phyloP scores from a whole-genome alignment of 1,140 invertebrate genomes.

The Eueides isabella region DNA sequence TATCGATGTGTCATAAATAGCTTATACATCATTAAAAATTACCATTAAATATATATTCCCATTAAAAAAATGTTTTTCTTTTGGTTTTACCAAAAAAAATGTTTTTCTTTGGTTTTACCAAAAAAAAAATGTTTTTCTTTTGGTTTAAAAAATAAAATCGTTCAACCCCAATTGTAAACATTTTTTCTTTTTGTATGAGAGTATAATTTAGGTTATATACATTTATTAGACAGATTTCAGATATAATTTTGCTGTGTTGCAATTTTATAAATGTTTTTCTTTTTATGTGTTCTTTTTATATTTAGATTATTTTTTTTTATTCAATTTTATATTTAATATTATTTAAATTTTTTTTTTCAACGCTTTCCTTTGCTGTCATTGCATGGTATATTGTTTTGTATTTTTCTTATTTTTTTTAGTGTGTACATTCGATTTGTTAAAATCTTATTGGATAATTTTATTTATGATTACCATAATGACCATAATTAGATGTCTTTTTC shows the following conservation, averaged over 20 bases:
- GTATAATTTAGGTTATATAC: background rate
- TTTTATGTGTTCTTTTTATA: background rate
- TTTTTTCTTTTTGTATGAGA: background rate
- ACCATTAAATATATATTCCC: too few relatives aligned
- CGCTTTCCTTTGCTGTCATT: conserved; percentile 56
- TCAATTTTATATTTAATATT: conserved; percentile 24
- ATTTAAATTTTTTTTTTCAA: conserved; percentile 48
- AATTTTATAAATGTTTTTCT: background rate
- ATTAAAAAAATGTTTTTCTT: background rate
- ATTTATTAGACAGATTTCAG: background rate
- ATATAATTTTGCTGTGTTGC: conserved; percentile 5
- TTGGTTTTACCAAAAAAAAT: background rate
- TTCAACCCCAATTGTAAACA: background rate
- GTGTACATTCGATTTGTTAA: background rate
- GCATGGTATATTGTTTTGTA: conserved; percentile 60
- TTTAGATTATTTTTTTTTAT: conserved; percentile 23
- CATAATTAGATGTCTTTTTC: too few relatives aligned
- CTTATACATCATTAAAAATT: background rate
- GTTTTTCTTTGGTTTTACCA: background rate
- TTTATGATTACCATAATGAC: too few relatives aligned
- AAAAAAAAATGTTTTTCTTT: background rate
- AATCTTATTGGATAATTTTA: too few relatives aligned
- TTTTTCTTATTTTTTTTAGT: conserved; percentile 35
- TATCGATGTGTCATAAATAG: conserved; percentile 15
- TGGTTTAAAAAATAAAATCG: background rate